Conservation (phyloP, 2,797 vertebrate species). For the Adelosebastes latens region DNA sequence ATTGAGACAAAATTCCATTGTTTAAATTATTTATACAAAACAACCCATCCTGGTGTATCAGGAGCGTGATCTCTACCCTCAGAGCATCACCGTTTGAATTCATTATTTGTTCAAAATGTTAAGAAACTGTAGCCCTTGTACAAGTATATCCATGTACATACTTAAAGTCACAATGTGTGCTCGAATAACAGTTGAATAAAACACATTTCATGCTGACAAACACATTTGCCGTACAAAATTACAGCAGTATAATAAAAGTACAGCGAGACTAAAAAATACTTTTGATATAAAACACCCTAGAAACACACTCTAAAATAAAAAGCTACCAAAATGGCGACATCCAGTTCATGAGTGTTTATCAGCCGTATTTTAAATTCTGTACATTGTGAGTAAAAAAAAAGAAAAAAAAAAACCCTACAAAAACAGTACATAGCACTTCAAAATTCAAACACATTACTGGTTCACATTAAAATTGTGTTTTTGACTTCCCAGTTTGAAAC, state of each 20-base stretch:
- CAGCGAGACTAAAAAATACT: slow-evolving; percentile 85
- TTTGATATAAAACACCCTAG: slow-evolving; percentile 84
- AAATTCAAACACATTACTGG: slow-evolving; percentile 79
- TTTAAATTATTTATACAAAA: slow-evolving; percentile 78
- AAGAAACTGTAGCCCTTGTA: slow-evolving; percentile 86
- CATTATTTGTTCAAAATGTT: slow-evolving; percentile 71
- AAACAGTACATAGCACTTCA: slow-evolving; percentile 86
- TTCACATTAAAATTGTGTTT: slow-evolving; percentile 74
- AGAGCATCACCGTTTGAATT: slow-evolving; percentile 59
- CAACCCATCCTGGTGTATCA: slow-evolving; percentile 49
- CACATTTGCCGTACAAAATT: slow-evolving; percentile 81
- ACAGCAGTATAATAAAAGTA: slow-evolving; percentile 81
- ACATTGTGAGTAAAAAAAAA: slow-evolving; percentile 74
- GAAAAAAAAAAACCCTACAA: slow-evolving; percentile 70
- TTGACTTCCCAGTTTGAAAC: slow-evolving; percentile 77
- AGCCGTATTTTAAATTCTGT: slow-evolving; percentile 75
- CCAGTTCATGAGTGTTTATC: slow-evolving; percentile 72
- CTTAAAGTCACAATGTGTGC: slow-evolving; percentile 78
- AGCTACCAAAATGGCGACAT: slow-evolving; percentile 82
- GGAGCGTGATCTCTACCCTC: slow-evolving; percentile 43
- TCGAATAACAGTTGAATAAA: slow-evolving; percentile 73
- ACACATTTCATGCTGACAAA: slow-evolving; percentile 85
- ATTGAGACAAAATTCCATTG: slow-evolving; percentile 52
- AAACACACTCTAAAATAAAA: slow-evolving; percentile 82
- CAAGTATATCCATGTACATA: slow-evolving; percentile 79